phyloP scores from a whole-genome alignment of 2,797 vertebrate genomes.

The Smutsia gigantea region DNA sequence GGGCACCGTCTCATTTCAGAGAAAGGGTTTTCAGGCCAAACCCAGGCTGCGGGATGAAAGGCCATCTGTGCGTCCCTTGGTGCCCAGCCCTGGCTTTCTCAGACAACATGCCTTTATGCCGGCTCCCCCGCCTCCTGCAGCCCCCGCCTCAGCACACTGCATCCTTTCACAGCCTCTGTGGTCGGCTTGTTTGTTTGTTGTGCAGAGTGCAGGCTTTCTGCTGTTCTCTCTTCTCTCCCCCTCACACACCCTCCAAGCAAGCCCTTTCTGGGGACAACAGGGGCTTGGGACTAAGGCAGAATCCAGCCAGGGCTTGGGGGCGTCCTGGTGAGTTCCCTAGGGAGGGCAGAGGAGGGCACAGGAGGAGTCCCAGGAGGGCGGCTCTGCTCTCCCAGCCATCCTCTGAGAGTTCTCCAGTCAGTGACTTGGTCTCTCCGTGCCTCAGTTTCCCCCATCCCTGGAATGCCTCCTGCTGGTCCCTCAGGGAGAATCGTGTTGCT shows the following conservation, averaged over 20 bases:
- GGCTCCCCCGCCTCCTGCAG: not conserved
- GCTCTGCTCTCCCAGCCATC: not conserved
- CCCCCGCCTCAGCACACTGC: slow-evolving; percentile 70
- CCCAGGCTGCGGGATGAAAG: slow-evolving; percentile 72
- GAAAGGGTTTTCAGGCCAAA: slow-evolving; percentile 73
- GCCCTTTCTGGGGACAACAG: slow-evolving; percentile 28
- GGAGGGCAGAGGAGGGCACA: rapidly evolving
- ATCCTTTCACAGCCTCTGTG: slow-evolving; percentile 73
- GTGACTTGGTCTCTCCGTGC: not conserved
- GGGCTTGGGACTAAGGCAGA: not conserved
- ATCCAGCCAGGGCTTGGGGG: not conserved
- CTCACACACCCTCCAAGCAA: not conserved
- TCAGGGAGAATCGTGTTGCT: not conserved
- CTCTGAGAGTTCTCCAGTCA: not conserved
- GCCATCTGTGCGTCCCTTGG: slow-evolving; percentile 68
- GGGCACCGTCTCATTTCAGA: slow-evolving; percentile 55
- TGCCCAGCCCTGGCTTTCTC: slow-evolving; percentile 69
- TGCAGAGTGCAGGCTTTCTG: slow-evolving; percentile 57
- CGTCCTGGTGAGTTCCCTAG: not conserved
- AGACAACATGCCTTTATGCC: slow-evolving; percentile 78
- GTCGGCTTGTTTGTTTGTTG: slow-evolving; percentile 71
- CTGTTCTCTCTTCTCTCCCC: slow-evolving; percentile 59
- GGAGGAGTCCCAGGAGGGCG: not conserved
- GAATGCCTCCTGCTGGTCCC: not conserved
- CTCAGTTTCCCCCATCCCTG: not conserved